These are phyloP conservation scores for Psittacus erithacus DNA, from an alignment of 2,113 vertebrate species.

Conservation along the genomic window DNA sequence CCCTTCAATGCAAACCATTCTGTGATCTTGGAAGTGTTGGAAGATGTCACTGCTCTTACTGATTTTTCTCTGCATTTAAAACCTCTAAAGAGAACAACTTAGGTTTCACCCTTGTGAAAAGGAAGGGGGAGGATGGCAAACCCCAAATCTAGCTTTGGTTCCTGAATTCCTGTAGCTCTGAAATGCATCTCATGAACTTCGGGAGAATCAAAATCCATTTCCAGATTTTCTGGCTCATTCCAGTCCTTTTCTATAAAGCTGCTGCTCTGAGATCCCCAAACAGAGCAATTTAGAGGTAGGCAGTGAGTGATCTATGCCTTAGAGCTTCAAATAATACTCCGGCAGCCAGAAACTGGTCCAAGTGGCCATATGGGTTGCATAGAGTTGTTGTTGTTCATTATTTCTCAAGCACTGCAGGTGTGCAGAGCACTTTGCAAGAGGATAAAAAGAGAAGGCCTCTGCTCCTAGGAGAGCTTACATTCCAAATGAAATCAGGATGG, in stretches of 20 bases:
- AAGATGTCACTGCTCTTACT: neutral
- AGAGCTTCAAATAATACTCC: neutral
- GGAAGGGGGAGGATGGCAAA: neutral
- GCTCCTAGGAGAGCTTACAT: neutral
- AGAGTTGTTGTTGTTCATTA: neutral
- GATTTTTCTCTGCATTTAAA: neutral
- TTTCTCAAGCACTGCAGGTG: neutral
- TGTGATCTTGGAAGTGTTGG: neutral
- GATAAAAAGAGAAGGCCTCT: neutral
- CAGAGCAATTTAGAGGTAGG: neutral
- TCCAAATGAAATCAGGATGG: neutral
- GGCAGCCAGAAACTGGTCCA: neutral
- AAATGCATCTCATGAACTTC: neutral
- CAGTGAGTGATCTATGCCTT: neutral
- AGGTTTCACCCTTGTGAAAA: neutral
- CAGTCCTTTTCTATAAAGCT: neutral
- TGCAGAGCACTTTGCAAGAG: neutral
- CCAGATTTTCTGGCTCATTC: neutral
- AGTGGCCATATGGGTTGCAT: neutral
- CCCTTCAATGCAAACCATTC: neutral
- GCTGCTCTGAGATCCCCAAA: neutral
- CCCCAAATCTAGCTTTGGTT: neutral
- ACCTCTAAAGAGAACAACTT: neutral
- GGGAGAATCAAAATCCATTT: neutral
- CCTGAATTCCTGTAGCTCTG: neutral